phyloP scores from a whole-genome alignment of 2,113 vertebrate species.

The Heterochromis multidens region DNA sequence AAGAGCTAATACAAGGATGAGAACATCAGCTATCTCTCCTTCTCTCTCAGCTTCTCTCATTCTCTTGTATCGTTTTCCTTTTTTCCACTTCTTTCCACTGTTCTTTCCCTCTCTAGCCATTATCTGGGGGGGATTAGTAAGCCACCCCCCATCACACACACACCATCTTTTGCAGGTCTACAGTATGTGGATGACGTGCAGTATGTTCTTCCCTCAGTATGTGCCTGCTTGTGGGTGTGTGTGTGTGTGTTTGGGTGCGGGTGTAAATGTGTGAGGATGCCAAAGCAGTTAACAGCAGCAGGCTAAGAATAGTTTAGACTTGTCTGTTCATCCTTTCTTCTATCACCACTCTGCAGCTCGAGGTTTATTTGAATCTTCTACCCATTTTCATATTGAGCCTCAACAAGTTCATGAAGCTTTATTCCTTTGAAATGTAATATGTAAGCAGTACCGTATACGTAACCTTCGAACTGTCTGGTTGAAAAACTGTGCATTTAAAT shows the following conservation, averaged over 20 bases:
- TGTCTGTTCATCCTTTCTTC: constrained; percentile 40
- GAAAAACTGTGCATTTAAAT: neutral
- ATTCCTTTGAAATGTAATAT: neutral
- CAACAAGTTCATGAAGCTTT: neutral
- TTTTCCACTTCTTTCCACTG: neutral
- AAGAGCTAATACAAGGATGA: constrained; percentile 64
- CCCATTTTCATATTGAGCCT: neutral
- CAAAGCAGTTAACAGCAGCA: constrained; percentile 54
- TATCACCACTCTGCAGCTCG: neutral
- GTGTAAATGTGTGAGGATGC: constrained; percentile 21
- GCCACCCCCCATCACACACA: neutral
- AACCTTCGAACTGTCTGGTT: neutral
- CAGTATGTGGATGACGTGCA: constrained; percentile 3
- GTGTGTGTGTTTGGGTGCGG: neutral
- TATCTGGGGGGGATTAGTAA: neutral
- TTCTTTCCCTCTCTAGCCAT: neutral
- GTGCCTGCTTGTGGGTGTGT: neutral
- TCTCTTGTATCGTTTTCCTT: neutral
- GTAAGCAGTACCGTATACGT: neutral
- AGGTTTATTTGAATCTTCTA: constrained; percentile 16
- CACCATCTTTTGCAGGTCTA: constrained; percentile 2
- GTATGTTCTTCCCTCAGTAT: neutral
- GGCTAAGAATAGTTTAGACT: constrained; percentile 60
- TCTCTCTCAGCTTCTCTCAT: constrained; percentile 3
- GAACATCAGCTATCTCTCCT: constrained; percentile 56